Base-by-base conservation (phyloP, 2,797 vertebrate genomes). In the Bryconaethiops microstoma region DNA sequence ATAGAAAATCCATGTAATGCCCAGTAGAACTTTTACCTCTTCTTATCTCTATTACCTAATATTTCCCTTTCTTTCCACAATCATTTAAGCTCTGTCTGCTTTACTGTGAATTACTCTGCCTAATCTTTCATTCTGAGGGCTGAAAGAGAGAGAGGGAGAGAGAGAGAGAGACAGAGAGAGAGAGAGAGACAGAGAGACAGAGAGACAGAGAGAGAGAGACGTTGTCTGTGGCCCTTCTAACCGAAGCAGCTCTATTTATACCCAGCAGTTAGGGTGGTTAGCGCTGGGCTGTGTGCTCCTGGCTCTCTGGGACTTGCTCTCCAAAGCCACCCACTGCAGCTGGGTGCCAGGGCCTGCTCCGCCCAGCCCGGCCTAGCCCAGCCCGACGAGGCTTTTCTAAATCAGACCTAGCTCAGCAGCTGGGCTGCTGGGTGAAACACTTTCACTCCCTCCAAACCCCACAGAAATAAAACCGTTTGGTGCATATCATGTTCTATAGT, bases 171-270 rank as follows among this genome's bases (percentile, higher is more conserved):
- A 50, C 42, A 52, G 48, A 77, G 48, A 77, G 59, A 72, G 54
- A 52, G 64, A 73, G 54, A 5, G 54, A 74, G 29, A 39, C 35
- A 42, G 29, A 74, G 71, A 59, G 50, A 73, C 67, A 63, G 60
- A 73, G 54, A 78, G 42, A 74, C 25, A 69, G 50, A 64, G 73
- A 75, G 45, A 16, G 42, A 64, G 40, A 13, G 60, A 7, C 69
- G 10, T 35, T 85, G 86, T 83, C 85, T 89, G 86, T 87, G 89
- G 81, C 55, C 79, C 87, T 74, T 88, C 82, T 87, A 90, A 90
- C 87, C 89, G 78, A 85, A 83, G 82, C 82, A 39, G 50, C 84
- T 87, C 90, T 92, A 90, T 92, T 91, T 92, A 89, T 92, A 89
- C 83, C 29, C 57, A 60, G 83, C 79, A 86, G 83, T 87, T 76